These are phyloP conservation scores for Urocitellus parryii DNA, from an alignment of 2,113 vertebrate genomes.

Conservation along the genomic window DNA sequence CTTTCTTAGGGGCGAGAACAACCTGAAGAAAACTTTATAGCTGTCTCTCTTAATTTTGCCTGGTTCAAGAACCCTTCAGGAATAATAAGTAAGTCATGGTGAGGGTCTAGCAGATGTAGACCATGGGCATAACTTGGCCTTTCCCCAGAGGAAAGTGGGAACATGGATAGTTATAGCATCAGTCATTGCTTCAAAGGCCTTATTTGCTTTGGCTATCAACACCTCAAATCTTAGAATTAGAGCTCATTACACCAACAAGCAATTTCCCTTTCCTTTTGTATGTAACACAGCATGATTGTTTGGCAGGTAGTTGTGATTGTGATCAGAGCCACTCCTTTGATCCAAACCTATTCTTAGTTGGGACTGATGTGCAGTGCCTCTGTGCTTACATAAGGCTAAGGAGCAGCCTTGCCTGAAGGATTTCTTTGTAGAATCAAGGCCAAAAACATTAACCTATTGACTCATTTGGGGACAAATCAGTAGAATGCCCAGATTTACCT, in stretches of 20 bases:
- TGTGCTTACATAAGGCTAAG: neutral
- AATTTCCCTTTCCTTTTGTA: neutral
- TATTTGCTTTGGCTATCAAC: neutral
- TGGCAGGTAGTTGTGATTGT: neutral
- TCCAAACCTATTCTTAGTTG: neutral
- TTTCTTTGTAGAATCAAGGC: slow-evolving; percentile 22
- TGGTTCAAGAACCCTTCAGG: neutral
- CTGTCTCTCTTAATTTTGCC: neutral
- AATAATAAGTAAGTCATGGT: slow-evolving; percentile 1
- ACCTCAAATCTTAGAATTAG: neutral
- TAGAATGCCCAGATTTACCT: neutral
- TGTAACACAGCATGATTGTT: neutral
- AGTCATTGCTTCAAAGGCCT: neutral
- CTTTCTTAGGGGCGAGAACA: slow-evolving; percentile 15
- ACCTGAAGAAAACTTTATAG: neutral
- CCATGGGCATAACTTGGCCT: neutral
- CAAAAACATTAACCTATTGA: neutral
- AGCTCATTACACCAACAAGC: neutral
- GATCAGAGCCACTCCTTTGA: slow-evolving; percentile 11
- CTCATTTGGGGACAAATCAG: neutral
- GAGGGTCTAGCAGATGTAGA: neutral
- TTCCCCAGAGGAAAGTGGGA: neutral
- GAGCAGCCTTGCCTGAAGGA: neutral
- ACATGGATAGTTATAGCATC: neutral
- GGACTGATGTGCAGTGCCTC: neutral